Evolutionary conservation across 1,140 invertebrate species (phyloP).

Genomic region (Drosophila mojavensis): DNA sequence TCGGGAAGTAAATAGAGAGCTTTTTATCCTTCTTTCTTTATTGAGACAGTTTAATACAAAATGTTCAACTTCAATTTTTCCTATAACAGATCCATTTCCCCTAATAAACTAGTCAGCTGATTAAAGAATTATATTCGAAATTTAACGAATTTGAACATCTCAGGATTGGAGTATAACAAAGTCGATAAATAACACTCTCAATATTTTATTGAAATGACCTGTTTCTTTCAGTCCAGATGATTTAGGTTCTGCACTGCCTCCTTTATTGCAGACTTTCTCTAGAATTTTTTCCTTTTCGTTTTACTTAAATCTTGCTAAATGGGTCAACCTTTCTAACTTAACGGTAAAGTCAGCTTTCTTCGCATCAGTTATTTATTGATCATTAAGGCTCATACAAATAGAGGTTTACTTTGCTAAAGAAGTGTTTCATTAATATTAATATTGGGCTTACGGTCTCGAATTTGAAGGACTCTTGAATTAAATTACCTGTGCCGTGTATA

Average conservation of each 20-base stretch:
- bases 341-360: constrained; percentile 3
- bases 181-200: neutral
- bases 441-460: neutral
- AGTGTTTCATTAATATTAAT: constrained; percentile 10
- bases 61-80: too few relatives aligned
- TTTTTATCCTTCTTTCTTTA: too few relatives aligned
- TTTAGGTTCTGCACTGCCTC: constrained; percentile 1
- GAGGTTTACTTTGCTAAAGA: neutral
- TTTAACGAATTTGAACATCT: too few relatives aligned
- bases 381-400: neutral
- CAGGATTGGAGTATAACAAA: neutral
- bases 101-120: too few relatives aligned
- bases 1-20: too few relatives aligned
- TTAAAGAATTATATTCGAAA: too few relatives aligned
- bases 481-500: constrained; percentile 7
- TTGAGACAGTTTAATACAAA: too few relatives aligned
- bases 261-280: constrained; percentile 28
- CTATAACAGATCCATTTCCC: too few relatives aligned
- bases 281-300: neutral
- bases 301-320: too few relatives aligned
- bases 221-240: neutral
- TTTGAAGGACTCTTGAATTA: constrained; percentile 4
- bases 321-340: too few relatives aligned
- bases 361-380: constrained; percentile 13
- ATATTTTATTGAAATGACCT: neutral